Percentiles rank a stretch among this genome's conserved stretches.
phyloP scores from a whole-genome alignment of 2,113 vertebrate species.

The Andinoacara biseriatus region DNA sequence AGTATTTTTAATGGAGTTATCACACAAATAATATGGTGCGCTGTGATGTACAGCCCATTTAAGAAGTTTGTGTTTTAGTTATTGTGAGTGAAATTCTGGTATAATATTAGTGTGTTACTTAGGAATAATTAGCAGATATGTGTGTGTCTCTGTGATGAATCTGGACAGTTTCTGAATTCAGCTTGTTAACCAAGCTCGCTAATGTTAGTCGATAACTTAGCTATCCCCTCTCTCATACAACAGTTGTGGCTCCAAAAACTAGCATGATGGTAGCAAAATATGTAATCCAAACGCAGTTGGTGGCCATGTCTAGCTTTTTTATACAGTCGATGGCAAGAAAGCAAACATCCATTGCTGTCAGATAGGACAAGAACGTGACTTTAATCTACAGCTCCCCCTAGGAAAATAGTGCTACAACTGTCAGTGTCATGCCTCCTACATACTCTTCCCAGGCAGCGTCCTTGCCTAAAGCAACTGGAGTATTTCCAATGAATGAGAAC shows the following conservation, averaged over 20 bases:
- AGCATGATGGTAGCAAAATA: no score
- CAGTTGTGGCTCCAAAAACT: neutral
- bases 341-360: neutral
- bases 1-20: neutral
- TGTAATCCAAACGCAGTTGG: neutral
- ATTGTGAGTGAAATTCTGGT: neutral
- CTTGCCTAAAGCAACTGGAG: neutral
- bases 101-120: neutral
- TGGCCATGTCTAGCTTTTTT: neutral
- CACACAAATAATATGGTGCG: neutral
- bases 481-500: neutral
- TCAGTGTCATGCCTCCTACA: neutral
- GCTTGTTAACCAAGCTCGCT: neutral
- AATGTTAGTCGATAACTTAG: neutral
- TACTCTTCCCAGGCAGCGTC: accelerated
- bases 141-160: neutral
- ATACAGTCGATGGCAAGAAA: neutral
- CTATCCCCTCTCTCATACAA: neutral
- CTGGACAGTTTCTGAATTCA: neutral
- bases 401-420: neutral
- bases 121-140: neutral
- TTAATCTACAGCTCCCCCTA: no score
- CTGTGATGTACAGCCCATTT: neutral
- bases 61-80: neutral
- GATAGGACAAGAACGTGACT: no score